These are phyloP conservation scores for Aquatica leii DNA, from an alignment of 2,888 invertebrate species.

Conservation along the genomic window DNA sequence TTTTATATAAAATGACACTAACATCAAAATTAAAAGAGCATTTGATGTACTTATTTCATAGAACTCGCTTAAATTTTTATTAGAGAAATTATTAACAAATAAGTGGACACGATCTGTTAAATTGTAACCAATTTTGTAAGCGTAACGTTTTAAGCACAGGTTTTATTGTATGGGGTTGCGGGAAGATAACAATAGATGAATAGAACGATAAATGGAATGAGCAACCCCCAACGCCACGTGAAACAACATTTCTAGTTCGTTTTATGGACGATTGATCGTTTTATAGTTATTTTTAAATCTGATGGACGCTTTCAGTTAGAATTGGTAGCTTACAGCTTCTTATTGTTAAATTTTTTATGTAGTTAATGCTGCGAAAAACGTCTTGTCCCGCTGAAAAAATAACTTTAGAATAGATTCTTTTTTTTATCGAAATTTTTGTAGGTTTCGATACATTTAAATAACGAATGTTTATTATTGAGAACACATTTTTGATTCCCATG, in stretches of 20 bases:
- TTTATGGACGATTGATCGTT: conserved; percentile 51
- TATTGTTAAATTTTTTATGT: conserved; percentile 21
- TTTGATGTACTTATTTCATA: too few relatives aligned
- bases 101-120: neutral
- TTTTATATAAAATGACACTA: too few relatives aligned
- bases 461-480: conserved; percentile 14
- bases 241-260: conserved; percentile 40
- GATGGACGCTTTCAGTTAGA: conserved; percentile 37
- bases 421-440: neutral
- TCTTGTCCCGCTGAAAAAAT: conserved; percentile 30
- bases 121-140: neutral
- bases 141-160: conserved; percentile 25
- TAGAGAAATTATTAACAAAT: too few relatives aligned
- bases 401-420: conserved; percentile 11
- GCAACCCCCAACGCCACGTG: conserved; percentile 37
- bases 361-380: conserved; percentile 4
- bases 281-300: conserved; percentile 34
- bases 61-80: too few relatives aligned
- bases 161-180: conserved; percentile 34
- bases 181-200: conserved; percentile 36
- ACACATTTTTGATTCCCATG: conserved; percentile 29
- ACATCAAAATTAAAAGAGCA: too few relatives aligned
- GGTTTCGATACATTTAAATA: conserved; percentile 15
- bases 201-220: conserved; percentile 35
- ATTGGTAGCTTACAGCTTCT: conserved; percentile 29